Evolutionary conservation across 2,797 vertebrate genomes (phyloP).

Genomic region (Sebastes vulpes): DNA sequence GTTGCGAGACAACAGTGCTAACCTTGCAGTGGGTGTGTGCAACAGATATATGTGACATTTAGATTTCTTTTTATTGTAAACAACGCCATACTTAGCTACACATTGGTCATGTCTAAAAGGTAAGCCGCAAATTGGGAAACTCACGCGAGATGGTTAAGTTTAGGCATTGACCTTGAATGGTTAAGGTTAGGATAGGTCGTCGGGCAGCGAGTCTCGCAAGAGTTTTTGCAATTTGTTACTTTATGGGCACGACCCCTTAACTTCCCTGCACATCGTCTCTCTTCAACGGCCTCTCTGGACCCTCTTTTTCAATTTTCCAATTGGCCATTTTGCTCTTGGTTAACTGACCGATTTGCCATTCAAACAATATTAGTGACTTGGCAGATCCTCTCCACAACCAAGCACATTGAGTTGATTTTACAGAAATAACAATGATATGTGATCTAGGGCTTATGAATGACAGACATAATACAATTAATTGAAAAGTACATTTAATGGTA

Average conservation of each 20-base stretch:
- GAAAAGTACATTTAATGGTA: not conserved
- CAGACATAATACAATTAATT: not conserved
- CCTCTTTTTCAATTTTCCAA: not conserved
- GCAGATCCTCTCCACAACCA: not conserved
- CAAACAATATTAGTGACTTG: slow-evolving; percentile 26
- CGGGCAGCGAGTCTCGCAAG: no score
- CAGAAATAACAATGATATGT: not conserved
- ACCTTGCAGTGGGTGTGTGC: not conserved
- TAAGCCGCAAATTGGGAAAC: no score
- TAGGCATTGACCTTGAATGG: no score
- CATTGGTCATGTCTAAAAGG: no score
- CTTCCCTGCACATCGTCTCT: not conserved
- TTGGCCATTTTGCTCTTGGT: not conserved
- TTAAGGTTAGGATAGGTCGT: no score
- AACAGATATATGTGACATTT: not conserved
- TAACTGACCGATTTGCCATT: slow-evolving; percentile 14
- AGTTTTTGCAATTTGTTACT: no score
- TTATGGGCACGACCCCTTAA: not conserved
- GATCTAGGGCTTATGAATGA: not conserved
- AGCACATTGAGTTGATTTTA: not conserved
- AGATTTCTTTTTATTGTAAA: not conserved
- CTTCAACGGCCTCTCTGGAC: not conserved
- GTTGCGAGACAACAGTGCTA: no score
- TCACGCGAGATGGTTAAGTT: no score
- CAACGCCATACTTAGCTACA: no score